Evolutionary conservation across 2,113 vertebrate genomes (phyloP).

Genomic region (Pseudonaja textilis): DNA sequence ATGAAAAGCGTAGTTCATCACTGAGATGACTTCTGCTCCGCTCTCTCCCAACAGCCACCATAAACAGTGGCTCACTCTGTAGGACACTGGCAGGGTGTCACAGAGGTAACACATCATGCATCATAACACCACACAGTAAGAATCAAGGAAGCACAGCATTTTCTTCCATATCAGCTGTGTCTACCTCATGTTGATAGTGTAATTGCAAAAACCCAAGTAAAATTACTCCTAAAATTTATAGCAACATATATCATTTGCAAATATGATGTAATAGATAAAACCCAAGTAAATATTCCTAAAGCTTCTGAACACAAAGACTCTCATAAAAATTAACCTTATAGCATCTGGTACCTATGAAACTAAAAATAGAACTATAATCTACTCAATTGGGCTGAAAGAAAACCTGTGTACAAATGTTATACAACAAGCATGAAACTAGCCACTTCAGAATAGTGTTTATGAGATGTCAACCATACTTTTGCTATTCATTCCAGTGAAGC

Average conservation of each 20-base stretch:
- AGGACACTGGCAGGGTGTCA: not conserved
- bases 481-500: not conserved
- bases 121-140: not conserved
- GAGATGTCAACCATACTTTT: not conserved
- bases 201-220: not conserved
- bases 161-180: not conserved
- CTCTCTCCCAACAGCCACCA: not conserved
- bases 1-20: not conserved
- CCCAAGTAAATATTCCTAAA: too few relatives aligned
- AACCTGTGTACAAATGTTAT: not conserved
- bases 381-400: not conserved
- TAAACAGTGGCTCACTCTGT: not conserved
- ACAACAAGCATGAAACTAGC: not conserved
- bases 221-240: not conserved
- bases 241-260: not conserved
- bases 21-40: not conserved
- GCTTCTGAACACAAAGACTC: not conserved
- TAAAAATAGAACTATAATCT: not conserved
- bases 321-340: not conserved
- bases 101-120: not conserved
- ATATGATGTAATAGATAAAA: not conserved
- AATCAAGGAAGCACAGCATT: not conserved
- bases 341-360: not conserved
- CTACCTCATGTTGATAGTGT: not conserved
- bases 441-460: not conserved